Evolutionary conservation across 2,888 invertebrate species (phyloP).

Genomic region (Idaea dimidiata): DNA sequence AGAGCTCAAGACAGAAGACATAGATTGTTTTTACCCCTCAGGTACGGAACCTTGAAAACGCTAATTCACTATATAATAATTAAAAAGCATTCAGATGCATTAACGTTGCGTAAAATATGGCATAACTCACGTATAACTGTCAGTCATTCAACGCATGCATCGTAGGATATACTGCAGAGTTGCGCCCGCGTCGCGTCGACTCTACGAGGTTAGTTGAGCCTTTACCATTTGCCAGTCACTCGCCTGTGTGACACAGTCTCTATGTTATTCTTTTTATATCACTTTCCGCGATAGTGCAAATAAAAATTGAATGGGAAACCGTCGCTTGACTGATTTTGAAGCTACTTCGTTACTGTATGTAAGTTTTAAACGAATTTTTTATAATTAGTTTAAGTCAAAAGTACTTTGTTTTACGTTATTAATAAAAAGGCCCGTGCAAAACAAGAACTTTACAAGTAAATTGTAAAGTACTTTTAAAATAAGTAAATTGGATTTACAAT

Average conservation of each 20-base stretch:
- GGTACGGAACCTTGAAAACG: not conserved
- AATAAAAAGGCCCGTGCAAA: too few species aligned
- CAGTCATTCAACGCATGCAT: not conserved
- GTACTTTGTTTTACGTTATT: too few species aligned
- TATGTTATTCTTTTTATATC: slow-evolving; percentile 5
- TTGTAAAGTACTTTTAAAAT: too few species aligned
- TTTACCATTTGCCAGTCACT: slow-evolving; percentile 42
- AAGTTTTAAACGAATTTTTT: slow-evolving; percentile 14
- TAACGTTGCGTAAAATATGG: not conserved
- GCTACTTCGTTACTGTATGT: slow-evolving; percentile 1
- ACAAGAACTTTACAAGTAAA: too few species aligned
- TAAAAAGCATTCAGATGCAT: not conserved
- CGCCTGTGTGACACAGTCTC: slow-evolving; percentile 33
- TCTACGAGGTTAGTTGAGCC: slow-evolving; percentile 44
- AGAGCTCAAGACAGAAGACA: too few species aligned
- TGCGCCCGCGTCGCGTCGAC: slow-evolving; percentile 49
- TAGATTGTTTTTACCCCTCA: too few species aligned
- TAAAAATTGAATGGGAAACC: slow-evolving; percentile 35
- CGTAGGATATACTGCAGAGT: slow-evolving; percentile 21
- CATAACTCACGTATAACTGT: not conserved
- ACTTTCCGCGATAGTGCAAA: slow-evolving; percentile 24
- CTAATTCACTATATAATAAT: not conserved
- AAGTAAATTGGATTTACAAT: too few species aligned
- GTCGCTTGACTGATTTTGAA: slow-evolving; percentile 16
- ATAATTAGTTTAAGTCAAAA: slow-evolving; percentile 4